Evolutionary conservation across 2,113 vertebrate genomes (phyloP).

Genomic region (Ondatra zibethicus): DNA sequence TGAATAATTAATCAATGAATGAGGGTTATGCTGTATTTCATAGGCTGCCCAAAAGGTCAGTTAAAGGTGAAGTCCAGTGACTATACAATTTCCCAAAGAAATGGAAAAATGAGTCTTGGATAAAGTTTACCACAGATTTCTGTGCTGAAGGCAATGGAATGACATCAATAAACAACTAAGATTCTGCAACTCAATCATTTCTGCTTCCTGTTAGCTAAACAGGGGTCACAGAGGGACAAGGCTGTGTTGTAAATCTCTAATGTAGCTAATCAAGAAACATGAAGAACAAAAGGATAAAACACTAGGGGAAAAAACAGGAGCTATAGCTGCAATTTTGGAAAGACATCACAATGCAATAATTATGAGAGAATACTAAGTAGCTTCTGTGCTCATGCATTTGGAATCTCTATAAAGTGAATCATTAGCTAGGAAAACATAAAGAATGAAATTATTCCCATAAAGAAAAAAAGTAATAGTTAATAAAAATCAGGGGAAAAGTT

Average conservation of each 20-base stretch:
- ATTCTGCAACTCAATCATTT: neutral
- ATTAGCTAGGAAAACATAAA: constrained; percentile 42
- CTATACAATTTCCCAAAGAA: neutral
- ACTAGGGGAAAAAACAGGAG: neutral
- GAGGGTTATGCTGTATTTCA: neutral
- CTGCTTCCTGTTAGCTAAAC: constrained; percentile 5
- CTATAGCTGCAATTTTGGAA: neutral
- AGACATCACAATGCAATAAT: constrained; percentile 10
- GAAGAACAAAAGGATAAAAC: neutral
- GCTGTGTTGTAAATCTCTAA: constrained; percentile 19
- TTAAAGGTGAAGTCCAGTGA: neutral
- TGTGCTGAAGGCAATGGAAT: neutral
- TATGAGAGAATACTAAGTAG: constrained; percentile 19
- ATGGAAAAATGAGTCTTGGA: neutral
- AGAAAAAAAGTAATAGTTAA: constrained; percentile 31
- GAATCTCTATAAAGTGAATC: constrained; percentile 38
- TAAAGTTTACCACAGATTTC: constrained; percentile 12
- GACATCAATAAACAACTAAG: neutral
- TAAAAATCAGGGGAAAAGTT: neutral
- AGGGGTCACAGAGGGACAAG: neutral
- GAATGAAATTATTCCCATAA: constrained; percentile 18
- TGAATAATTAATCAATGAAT: neutral
- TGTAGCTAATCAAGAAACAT: constrained; percentile 15
- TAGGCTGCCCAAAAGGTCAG: neutral
- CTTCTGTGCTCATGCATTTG: constrained; percentile 3